These are phyloP conservation scores for Pseudopleuronectes americanus DNA, from an alignment of 2,797 vertebrate genomes.

Conservation along the genomic window DNA sequence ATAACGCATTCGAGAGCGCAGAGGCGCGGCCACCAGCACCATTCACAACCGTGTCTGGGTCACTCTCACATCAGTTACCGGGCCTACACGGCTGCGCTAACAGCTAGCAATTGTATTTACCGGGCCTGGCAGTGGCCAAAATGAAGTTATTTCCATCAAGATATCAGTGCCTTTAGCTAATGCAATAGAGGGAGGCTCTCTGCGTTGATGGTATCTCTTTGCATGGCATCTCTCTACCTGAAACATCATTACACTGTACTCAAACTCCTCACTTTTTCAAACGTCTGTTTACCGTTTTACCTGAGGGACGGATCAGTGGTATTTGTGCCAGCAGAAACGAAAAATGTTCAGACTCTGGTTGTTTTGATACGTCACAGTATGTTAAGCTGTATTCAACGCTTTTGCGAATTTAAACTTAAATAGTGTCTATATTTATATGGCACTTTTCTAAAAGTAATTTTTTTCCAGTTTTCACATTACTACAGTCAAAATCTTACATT, in stretches of 20 bases:
- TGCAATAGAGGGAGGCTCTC: conserved; percentile 68
- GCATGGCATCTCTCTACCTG: conserved; percentile 77
- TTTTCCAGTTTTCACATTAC: no score
- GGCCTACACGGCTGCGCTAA: conserved; percentile 76
- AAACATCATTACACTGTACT: conserved; percentile 79
- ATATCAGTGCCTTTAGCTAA: conserved; percentile 81
- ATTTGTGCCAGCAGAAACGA: not conserved
- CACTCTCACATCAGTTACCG: conserved; percentile 66
- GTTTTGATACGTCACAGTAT: conserved; percentile 6
- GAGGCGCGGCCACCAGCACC: conserved; percentile 47
- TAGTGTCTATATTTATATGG: no score
- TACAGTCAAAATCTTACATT: no score
- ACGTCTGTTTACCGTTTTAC: conserved; percentile 71
- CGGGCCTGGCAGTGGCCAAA: conserved; percentile 73
- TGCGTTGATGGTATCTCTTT: conserved; percentile 74
- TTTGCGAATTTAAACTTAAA: conserved; percentile 23
- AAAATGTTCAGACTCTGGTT: conserved; percentile 17
- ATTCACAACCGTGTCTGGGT: conserved; percentile 67
- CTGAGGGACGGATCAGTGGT: conserved; percentile 43
- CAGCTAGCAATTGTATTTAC: conserved; percentile 82
- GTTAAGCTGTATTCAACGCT: conserved; percentile 20
- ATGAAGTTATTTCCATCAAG: conserved; percentile 81
- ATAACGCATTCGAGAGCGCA: conserved; percentile 64
- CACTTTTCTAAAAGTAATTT: no score
- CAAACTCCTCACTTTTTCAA: conserved; percentile 65